phyloP scores from a whole-genome alignment of 23 tunicate species.

The Clavelina lepadiformis region DNA sequence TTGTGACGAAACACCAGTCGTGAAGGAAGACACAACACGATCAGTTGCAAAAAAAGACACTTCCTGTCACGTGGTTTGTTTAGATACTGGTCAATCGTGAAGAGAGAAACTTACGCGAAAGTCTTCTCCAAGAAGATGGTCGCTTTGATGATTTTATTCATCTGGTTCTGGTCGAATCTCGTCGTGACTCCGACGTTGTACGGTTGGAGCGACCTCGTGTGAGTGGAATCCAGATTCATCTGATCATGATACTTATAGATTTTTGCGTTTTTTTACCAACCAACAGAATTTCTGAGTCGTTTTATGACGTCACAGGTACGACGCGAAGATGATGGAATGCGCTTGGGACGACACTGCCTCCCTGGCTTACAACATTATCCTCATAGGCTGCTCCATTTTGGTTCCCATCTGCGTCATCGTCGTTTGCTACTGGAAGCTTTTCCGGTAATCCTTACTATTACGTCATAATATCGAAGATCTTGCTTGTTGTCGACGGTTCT shows the following conservation, averaged over 20 bases:
- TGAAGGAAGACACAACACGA: too few relatives aligned
- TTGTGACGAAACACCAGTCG: too few relatives aligned
- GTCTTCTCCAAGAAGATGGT: conserved; percentile 13
- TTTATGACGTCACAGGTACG: too few relatives aligned
- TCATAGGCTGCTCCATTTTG: not conserved
- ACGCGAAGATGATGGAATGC: conserved; percentile 1
- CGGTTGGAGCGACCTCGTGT: conserved; percentile 32
- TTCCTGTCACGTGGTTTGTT: not conserved
- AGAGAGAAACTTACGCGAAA: conserved; percentile 7
- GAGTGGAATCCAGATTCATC: too few relatives aligned
- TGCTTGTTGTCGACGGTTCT: too few relatives aligned
- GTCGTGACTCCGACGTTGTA: conserved; percentile 26
- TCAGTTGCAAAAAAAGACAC: too few relatives aligned
- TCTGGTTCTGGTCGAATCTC: conserved; percentile 28
- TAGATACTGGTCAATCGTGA: conserved; percentile 37
- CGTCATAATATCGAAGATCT: too few relatives aligned
- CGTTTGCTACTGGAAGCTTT: not conserved
- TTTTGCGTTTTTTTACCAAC: not conserved
- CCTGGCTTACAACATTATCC: not conserved
- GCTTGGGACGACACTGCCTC: conserved; percentile 9
- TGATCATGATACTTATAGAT: too few relatives aligned
- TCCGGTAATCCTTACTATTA: not conserved
- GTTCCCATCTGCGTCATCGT: not conserved
- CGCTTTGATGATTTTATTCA: conserved; percentile 9
- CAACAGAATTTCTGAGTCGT: not conserved